A percentile compares a stretch with the other conserved stretches of the same genome.
Evolutionary conservation across 2,113 vertebrate genomes (phyloP).

Genomic region (Eurypyga helias): DNA sequence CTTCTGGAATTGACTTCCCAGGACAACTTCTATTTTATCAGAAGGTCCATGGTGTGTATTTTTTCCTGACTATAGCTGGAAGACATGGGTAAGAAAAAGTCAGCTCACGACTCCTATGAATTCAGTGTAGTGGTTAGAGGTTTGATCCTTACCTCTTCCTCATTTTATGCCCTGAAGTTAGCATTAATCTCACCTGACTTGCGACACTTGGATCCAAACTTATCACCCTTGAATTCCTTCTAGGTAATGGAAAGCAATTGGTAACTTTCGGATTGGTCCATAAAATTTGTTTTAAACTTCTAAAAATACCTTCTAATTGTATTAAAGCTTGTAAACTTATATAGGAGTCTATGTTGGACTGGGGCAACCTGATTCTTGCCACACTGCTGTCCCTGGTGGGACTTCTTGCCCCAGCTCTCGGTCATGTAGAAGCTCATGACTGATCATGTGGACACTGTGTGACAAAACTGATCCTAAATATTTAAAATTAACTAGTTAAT

Average conservation of each 20-base stretch:
- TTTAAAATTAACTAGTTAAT: not conserved
- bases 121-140: not conserved
- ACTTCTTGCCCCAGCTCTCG: not conserved
- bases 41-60: not conserved
- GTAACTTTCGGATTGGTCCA: not conserved
- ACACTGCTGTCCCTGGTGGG: not conserved
- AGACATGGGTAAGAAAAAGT: not conserved
- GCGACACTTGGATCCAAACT: not conserved
- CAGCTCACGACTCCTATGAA: not conserved
- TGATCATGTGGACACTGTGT: not conserved
- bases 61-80: not conserved
- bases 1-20: not conserved
- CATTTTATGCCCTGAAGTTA: not conserved
- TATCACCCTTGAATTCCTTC: not conserved
- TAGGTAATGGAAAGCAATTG: not conserved
- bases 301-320: not conserved
- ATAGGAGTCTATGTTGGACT: not conserved
- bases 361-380: not conserved
- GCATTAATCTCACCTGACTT: not conserved
- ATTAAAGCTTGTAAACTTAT: not conserved
- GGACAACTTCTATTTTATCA: not conserved
- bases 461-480: not conserved
- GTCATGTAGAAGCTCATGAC: not conserved
- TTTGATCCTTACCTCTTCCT: not conserved
- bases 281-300: not conserved